Evolutionary conservation across 2,113 vertebrate genomes (phyloP).

Genomic region (Grammatotria lemairii): DNA sequence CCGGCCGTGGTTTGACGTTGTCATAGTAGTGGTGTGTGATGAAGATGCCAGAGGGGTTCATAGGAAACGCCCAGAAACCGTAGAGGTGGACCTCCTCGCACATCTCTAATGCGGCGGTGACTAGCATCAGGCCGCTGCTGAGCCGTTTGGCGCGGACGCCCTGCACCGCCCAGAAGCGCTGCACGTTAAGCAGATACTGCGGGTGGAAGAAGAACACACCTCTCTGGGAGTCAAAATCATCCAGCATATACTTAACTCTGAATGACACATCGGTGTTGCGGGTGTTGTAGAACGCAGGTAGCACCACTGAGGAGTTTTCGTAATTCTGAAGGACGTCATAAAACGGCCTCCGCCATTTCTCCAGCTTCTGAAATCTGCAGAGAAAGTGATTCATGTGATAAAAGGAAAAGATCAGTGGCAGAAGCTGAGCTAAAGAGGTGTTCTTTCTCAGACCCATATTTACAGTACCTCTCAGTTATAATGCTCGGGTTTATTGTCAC

Average conservation of each 20-base stretch:
- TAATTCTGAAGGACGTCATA: conserved; percentile 86
- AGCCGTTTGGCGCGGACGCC: conserved; percentile 89
- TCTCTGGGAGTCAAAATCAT: conserved; percentile 86
- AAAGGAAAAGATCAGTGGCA: neutral
- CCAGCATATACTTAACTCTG: conserved; percentile 92
- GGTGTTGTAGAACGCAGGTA: conserved; percentile 96
- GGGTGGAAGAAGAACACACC: conserved; percentile 95
- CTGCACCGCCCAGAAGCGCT: conserved; percentile 91
- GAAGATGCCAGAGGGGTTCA: conserved; percentile 91
- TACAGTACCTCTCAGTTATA: conserved; percentile 86
- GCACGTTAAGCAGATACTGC: conserved; percentile 90
- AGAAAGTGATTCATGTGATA: neutral
- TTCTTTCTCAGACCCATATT: neutral
- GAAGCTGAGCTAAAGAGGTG: neutral
- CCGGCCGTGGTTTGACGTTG: conserved; percentile 95
- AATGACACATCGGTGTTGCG: conserved; percentile 95
- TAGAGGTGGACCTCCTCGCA: conserved; percentile 97
- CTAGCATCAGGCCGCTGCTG: conserved; percentile 93
- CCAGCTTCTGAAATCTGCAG: conserved; percentile 89
- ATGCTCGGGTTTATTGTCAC: conserved; percentile 98
- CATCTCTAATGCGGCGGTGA: conserved; percentile 90
- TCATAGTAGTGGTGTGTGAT: conserved; percentile 98
- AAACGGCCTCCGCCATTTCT: conserved; percentile 96
- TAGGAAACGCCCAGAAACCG: conserved; percentile 97
- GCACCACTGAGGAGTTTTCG: conserved; percentile 89